Evolutionary conservation across 2,888 invertebrate genomes (phyloP).

Genomic region (Petrolisthes manimaculis): DNA sequence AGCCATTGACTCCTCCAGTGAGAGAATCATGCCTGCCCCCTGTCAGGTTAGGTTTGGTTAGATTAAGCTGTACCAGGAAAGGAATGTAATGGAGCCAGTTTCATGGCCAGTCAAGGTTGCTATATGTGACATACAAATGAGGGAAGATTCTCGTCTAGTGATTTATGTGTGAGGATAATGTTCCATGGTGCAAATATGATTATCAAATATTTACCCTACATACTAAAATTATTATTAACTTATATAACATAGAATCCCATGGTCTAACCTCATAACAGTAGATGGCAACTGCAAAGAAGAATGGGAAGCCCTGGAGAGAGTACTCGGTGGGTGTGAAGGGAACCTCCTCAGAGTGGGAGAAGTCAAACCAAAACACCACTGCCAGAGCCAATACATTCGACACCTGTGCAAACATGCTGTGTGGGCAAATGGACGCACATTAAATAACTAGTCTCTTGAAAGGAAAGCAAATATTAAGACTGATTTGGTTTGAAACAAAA

Average conservation of each 20-base stretch:
- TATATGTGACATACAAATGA: not conserved
- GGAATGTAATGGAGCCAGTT: not conserved
- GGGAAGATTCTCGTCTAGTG: not conserved
- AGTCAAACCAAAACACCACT: slow-evolving; percentile 73
- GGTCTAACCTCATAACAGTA: slow-evolving; percentile 72
- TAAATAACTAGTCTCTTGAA: not conserved
- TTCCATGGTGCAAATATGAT: too few species aligned
- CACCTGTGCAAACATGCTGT: slow-evolving; percentile 71
- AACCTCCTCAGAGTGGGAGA: slow-evolving; percentile 70
- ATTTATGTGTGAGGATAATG: too few species aligned
- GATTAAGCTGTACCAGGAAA: not conserved
- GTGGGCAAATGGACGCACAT: slow-evolving; percentile 60
- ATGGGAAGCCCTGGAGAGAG: slow-evolving; percentile 70
- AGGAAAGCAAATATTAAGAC: not conserved
- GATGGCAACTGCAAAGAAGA: slow-evolving; percentile 71
- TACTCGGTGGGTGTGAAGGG: slow-evolving; percentile 70
- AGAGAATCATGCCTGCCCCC: slow-evolving; percentile 72
- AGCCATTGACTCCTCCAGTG: slow-evolving; percentile 70
- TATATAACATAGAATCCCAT: too few species aligned
- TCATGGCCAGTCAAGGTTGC: not conserved
- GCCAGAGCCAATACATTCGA: slow-evolving; percentile 72
- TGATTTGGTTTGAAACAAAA: not conserved
- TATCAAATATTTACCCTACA: too few species aligned
- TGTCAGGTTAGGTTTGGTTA: slow-evolving; percentile 65
- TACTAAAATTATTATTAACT: too few species aligned